Evolutionary conservation across 1,140 invertebrate genomes (phyloP), one percentile per base, ranked within the genome.

Genomic region (Lepidurus couesii): DNA sequence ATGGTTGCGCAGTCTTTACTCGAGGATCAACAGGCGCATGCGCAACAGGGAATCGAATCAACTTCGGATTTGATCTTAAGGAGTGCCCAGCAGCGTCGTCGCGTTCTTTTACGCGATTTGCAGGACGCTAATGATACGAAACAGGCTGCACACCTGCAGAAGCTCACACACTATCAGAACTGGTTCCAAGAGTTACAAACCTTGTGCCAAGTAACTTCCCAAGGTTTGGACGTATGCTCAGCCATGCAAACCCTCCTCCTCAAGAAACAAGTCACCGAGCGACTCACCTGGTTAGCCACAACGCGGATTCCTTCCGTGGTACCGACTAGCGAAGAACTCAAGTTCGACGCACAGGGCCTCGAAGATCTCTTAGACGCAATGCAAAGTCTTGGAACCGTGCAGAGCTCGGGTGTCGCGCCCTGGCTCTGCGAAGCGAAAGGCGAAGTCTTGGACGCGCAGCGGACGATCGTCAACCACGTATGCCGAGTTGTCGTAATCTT

Each of bases 161-260:
- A 65, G 53, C 53, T 65, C 21, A 9, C 21, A 21, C 53, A 65
- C 13, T 65, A 65, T 16, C 53, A 65, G 53, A 65, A 65, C 53
- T 65, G 53, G 53, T 65, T n/a, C 13, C 16, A 65, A 9, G 53
- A 65, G 21, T 21, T 65, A 1, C 16, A 65, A 65, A 65, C 53
- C 53, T 65, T 65, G 53, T 65, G 53, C 9, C 53, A 65, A 65
- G 53, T 65, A 1, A 65, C 53, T 65, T 65, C 53, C 21, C 53
- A 65, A 65, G 53, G 53, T 7, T 65, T 65, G 21, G 53, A 65
- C 53, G 53, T 65, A 13, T 65, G 53, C 53, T 65, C 53, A 65
- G 53, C 53, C 53, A 65, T 65, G 53, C 53, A 65, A 65, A 65
- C 53, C 53, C 53, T 65, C 1, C 53, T 65, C n/a, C 53, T 65